Evolutionary conservation across 2,113 vertebrate species (phyloP), one percentile per base, ranked within the genome.

Genomic region (Corythaeola cristata): DNA sequence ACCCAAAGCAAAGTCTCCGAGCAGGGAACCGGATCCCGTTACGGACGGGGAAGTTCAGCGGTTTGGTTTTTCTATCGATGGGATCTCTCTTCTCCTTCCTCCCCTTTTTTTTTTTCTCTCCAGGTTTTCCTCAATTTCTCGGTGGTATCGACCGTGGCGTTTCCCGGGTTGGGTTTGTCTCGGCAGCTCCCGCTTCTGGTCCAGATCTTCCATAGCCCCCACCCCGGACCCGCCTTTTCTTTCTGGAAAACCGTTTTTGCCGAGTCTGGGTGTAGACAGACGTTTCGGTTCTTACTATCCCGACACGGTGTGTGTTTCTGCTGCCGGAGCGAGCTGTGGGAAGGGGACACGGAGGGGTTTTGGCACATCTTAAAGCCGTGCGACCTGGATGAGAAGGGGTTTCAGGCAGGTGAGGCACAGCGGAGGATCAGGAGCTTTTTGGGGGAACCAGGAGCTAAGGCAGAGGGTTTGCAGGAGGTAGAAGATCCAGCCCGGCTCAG

Each of bases 211-310:
- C 63, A 1, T 18, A 15, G 18, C 28, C 63, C 30, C 63, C n/a
- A n/a, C n/a, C 47, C 58, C 2, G 1, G 2, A 2, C 32, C 52
- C 5, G 0, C 35, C 33, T 2, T 18, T n/a, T 6, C 1, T 11
- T 14, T 15, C 59, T 12, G 2, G 8, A 1, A n/a, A 26, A 37
- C 67, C 10, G 6, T 23, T 86, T 47, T 50, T 33, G 67, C 66
- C 4, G 26, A 4, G 18, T 2, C 41, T 2, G 2, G 8, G 33
- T 15, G 19, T 7, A 37, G 62, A 7, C 39, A 0, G 62, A 7
- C 1, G 15, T 14, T 47, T 23, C 19, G 8, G 67, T 23, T 3
- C 11, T 63, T 33, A 10, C 52, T 12, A 0, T 35, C 74, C 64
- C 5, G 0, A 4, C 15, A 17, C 5, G 2, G 32, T 15, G 3